These are phyloP conservation scores for Pollenia labialis DNA, from an alignment of 2,888 invertebrate species.

Conservation along the genomic window DNA sequence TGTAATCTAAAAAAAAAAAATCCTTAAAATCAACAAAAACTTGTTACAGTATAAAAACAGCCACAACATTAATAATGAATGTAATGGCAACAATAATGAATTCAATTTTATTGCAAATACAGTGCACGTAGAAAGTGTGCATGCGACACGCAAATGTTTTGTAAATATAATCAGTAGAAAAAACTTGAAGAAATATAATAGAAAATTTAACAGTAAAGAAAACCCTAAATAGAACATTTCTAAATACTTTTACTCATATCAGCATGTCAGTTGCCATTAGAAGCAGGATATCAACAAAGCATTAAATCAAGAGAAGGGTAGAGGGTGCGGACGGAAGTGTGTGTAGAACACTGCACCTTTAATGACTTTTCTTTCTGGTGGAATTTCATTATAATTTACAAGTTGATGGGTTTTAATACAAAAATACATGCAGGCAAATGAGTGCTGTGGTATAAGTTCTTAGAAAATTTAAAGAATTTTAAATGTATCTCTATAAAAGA, in stretches of 20 bases:
- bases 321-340: background rate
- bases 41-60: constrained; percentile 30
- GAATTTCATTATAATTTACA: constrained; percentile 53
- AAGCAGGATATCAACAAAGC: background rate
- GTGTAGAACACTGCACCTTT: constrained; percentile 42
- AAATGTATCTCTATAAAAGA: background rate
- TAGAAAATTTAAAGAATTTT: background rate
- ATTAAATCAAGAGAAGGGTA: background rate
- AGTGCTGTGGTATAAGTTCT: background rate
- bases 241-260: constrained; percentile 14
- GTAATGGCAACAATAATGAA: constrained; percentile 15
- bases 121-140: constrained; percentile 7
- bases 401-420: constrained; percentile 20
- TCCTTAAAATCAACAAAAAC: constrained; percentile 37
- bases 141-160: constrained; percentile 26
- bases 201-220: background rate
- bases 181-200: background rate
- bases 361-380: constrained; percentile 52
- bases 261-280: constrained; percentile 4
- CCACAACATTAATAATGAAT: constrained; percentile 20
- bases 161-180: constrained; percentile 29
- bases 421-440: background rate
- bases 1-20: constrained; percentile 42
- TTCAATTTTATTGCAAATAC: constrained; percentile 37
- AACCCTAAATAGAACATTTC: constrained; percentile 1